Conservation (phyloP, 2,888 invertebrate species). For the Choristoneura rosaceana region DNA sequence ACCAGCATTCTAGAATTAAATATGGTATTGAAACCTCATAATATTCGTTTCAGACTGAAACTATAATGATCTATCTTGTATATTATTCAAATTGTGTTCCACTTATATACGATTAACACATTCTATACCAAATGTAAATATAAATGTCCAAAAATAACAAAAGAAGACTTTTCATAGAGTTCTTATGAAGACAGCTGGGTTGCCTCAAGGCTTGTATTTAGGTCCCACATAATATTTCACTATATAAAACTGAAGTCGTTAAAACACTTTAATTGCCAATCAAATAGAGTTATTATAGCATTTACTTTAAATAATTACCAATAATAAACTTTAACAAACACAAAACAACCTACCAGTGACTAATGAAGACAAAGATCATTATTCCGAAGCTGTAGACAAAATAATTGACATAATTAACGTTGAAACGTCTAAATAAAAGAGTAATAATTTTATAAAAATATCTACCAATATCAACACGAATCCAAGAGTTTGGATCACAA, state of each 20-base stretch:
- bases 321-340: neutral
- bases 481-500: conserved; percentile 58
- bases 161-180: neutral
- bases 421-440: conserved; percentile 21
- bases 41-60: too few relatives aligned
- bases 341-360: conserved; percentile 15
- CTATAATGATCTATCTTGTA: too few relatives aligned
- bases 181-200: neutral
- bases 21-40: too few relatives aligned
- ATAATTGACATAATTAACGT: conserved; percentile 39
- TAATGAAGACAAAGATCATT: conserved; percentile 27
- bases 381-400: conserved; percentile 25
- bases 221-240: neutral
- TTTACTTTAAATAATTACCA: neutral
- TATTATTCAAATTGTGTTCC: too few relatives aligned
- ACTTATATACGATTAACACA: too few relatives aligned
- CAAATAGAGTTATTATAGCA: conserved; percentile 9
- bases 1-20: too few relatives aligned
- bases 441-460: conserved; percentile 29
- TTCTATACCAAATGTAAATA: too few relatives aligned
- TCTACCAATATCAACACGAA: conserved; percentile 34
- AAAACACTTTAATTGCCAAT: conserved; percentile 7
- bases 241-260: neutral
- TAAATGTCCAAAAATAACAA: neutral
- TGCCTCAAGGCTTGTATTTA: conserved; percentile 11